Percentiles rank a stretch among this genome's conserved stretches.
Evolutionary conservation across 2,888 invertebrate genomes (phyloP).

Genomic region (Trichacis sp.): DNA sequence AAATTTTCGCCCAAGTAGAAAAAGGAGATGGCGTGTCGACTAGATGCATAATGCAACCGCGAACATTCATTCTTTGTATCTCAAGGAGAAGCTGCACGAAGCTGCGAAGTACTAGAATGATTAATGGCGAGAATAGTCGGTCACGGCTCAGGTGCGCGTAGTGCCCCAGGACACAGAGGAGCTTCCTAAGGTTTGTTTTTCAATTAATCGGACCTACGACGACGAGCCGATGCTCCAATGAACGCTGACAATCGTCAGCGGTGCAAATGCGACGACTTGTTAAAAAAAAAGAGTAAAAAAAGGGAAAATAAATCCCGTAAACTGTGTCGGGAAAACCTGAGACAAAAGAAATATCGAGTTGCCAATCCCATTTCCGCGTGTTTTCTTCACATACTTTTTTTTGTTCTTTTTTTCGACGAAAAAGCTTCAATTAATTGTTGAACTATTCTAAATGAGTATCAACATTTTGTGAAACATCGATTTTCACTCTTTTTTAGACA

Average conservation of each 20-base stretch:
- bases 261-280: too few relatives aligned
- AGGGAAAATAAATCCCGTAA: too few relatives aligned
- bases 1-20: background rate
- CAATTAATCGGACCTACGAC: conserved; percentile 35
- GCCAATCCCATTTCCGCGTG: too few relatives aligned
- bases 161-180: conserved; percentile 8
- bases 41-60: conserved; percentile 1
- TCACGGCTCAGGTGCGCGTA: conserved; percentile 38
- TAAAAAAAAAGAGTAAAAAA: too few relatives aligned
- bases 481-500: too few relatives aligned
- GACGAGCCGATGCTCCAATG: conserved; percentile 19
- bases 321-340: too few relatives aligned
- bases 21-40: background rate
- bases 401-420: too few relatives aligned
- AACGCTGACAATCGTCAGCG: conserved; percentile 3
- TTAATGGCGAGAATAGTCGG: conserved; percentile 36
- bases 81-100: conserved; percentile 11
- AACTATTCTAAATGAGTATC: too few relatives aligned
- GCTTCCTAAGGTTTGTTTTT: conserved; percentile 14
- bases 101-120: conserved; percentile 26
- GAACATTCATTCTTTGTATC: conserved; percentile 12
- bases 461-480: too few relatives aligned
- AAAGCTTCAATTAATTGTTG: too few relatives aligned
- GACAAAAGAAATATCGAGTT: too few relatives aligned
- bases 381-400: too few relatives aligned